Evolutionary conservation across 2,888 invertebrate genomes (phyloP).

Genomic region (Pyrrhia umbra): DNA sequence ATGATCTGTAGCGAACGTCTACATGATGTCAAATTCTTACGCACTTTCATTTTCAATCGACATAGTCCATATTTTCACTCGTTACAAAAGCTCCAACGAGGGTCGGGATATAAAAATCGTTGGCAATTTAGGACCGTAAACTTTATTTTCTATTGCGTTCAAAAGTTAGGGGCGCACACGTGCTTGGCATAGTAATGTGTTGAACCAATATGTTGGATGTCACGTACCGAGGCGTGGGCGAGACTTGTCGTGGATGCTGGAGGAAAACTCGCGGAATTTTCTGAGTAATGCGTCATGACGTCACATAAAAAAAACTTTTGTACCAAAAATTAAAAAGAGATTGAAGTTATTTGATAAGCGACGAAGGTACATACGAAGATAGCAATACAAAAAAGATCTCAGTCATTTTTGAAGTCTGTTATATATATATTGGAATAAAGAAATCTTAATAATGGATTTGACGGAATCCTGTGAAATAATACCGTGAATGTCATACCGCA

Average conservation of each 20-base stretch:
- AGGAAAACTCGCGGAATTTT: slow-evolving; percentile 15
- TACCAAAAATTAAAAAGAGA: too few relatives aligned
- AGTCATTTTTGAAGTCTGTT: too few relatives aligned
- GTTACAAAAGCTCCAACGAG: slow-evolving; percentile 14
- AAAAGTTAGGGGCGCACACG: slow-evolving; percentile 47
- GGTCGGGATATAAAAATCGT: slow-evolving; percentile 19
- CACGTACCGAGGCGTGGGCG: slow-evolving; percentile 51
- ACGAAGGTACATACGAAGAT: too few relatives aligned
- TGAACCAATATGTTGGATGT: slow-evolving; percentile 56
- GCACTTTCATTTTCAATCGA: slow-evolving; percentile 8
- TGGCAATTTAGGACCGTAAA: slow-evolving; percentile 45
- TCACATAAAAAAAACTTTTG: slow-evolving; percentile 10
- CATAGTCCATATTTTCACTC: not conserved
- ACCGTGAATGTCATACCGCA: too few relatives aligned
- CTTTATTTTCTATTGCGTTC: slow-evolving; percentile 56
- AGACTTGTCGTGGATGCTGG: slow-evolving; percentile 17
- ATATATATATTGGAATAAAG: too few relatives aligned
- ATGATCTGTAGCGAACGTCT: too few relatives aligned
- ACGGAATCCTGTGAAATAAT: too few relatives aligned
- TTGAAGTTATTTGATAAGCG: too few relatives aligned
- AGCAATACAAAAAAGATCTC: too few relatives aligned
- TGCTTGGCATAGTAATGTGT: slow-evolving; percentile 45
- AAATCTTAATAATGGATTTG: too few relatives aligned
- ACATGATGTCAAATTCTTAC: too few relatives aligned
- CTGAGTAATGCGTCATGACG: slow-evolving; percentile 5